Conservation (phyloP, 2,797 vertebrate genomes). For the Artibeus lituratus region DNA sequence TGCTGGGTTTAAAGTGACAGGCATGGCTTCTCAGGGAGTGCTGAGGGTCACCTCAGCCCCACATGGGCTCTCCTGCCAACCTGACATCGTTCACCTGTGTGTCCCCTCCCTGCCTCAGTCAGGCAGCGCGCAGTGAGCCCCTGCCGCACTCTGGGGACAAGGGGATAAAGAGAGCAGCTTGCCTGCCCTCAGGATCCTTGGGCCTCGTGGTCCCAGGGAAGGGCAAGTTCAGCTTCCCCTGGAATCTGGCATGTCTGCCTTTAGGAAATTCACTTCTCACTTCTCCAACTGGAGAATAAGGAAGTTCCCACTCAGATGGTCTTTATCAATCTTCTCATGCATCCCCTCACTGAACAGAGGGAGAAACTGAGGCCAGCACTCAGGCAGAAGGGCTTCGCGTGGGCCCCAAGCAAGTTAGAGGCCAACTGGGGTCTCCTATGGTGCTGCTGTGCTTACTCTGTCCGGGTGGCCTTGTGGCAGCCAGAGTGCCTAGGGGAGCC, state of each 20-base stretch:
- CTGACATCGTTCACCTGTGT: neutral
- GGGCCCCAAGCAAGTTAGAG: neutral
- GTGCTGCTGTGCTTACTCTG: rapidly evolving
- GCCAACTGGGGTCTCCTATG: neutral
- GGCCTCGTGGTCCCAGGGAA: neutral
- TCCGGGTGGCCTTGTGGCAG: neutral
- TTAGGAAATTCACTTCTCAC: neutral
- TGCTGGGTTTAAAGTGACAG: neutral
- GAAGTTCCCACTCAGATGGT: neutral
- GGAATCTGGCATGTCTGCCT: neutral
- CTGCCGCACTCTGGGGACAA: neutral
- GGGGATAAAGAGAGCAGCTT: neutral
- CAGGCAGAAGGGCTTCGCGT: neutral
- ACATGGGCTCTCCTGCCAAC: neutral
- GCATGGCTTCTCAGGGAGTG: neutral
- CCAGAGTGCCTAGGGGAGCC: neutral
- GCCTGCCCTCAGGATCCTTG: neutral
- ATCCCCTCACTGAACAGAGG: neutral
- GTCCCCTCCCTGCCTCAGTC: neutral
- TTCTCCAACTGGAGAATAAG: neutral
- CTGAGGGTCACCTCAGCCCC: neutral
- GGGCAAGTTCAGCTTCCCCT: neutral
- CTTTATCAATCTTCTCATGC: neutral
- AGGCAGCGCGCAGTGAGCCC: neutral
- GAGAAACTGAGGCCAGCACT: neutral